phyloP scores from a whole-genome alignment of 2,888 invertebrate species.

The Carterocephalus palaemon region DNA sequence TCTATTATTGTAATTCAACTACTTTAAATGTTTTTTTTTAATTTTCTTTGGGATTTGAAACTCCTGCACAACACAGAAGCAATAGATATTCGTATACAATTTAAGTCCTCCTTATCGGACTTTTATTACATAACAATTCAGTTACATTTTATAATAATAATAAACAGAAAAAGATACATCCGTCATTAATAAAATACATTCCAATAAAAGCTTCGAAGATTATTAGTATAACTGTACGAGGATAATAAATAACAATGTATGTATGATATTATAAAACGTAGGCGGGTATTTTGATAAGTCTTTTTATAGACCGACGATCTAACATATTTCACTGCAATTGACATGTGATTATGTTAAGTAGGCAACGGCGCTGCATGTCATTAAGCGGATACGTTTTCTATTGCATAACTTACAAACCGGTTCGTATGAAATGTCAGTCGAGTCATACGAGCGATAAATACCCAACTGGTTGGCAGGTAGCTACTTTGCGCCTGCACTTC shows the following conservation, averaged over 20 bases:
- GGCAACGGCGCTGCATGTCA: slow-evolving; percentile 48
- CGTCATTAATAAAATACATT: slow-evolving; percentile 3
- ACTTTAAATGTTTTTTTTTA: no score
- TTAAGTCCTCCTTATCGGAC: no score
- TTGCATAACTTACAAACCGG: slow-evolving; percentile 71
- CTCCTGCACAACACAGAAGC: not conserved
- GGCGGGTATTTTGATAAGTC: slow-evolving; percentile 14
- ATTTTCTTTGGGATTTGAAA: no score
- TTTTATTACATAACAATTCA: no score
- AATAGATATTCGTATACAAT: not conserved
- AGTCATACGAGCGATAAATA: slow-evolving; percentile 51
- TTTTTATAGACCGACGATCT: slow-evolving; percentile 26
- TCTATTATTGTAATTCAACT: no score
- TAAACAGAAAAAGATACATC: no score
- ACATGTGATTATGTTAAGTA: slow-evolving; percentile 64
- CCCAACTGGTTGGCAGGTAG: slow-evolving; percentile 62
- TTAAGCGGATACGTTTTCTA: slow-evolving; percentile 59
- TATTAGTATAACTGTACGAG: slow-evolving; percentile 20
- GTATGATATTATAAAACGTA: slow-evolving; percentile 16
- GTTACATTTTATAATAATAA: no score
- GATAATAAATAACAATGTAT: slow-evolving; percentile 18
- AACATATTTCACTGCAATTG: slow-evolving; percentile 46
- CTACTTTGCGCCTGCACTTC: slow-evolving; percentile 47
- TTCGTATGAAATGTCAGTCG: slow-evolving; percentile 62
- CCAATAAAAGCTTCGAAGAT: slow-evolving; percentile 5